Conservation (phyloP, 2,113 vertebrate genomes). For the Cervus canadensis region DNA sequence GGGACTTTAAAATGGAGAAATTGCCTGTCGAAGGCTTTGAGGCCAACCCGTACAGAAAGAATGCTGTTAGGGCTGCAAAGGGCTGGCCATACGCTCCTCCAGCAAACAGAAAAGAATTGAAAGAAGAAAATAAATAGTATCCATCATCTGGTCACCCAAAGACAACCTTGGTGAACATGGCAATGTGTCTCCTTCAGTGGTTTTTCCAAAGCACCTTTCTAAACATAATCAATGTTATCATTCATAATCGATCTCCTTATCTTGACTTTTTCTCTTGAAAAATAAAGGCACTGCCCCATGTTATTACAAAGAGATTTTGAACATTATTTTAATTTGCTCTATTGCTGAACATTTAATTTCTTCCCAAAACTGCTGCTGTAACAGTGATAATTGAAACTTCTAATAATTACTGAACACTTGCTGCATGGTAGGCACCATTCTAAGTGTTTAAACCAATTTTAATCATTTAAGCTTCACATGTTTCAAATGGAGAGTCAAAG, state of each 20-base stretch:
- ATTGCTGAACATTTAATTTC: neutral
- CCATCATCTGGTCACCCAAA: neutral
- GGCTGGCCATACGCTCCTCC: neutral
- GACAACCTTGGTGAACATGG: neutral
- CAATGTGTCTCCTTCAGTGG: rapidly evolving
- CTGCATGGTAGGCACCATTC: neutral
- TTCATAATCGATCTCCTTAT: neutral
- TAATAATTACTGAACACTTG: neutral
- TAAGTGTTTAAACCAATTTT: neutral
- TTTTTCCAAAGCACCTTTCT: neutral
- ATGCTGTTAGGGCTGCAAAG: no score
- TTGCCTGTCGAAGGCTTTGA: neutral
- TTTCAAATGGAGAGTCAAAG: neutral
- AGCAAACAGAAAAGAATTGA: no score
- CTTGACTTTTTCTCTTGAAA: neutral
- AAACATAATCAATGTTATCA: neutral
- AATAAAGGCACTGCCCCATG: neutral
- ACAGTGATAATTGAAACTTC: neutral
- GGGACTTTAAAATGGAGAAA: neutral
- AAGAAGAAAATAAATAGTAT: neutral
- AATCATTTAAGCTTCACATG: neutral
- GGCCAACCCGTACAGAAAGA: neutral
- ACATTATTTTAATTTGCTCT: neutral
- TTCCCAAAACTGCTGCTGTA: neutral
- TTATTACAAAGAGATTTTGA: neutral